These are phyloP conservation scores for Megaceryle maxima DNA, from an alignment of 2,113 vertebrate species.

Conservation along the genomic window DNA sequence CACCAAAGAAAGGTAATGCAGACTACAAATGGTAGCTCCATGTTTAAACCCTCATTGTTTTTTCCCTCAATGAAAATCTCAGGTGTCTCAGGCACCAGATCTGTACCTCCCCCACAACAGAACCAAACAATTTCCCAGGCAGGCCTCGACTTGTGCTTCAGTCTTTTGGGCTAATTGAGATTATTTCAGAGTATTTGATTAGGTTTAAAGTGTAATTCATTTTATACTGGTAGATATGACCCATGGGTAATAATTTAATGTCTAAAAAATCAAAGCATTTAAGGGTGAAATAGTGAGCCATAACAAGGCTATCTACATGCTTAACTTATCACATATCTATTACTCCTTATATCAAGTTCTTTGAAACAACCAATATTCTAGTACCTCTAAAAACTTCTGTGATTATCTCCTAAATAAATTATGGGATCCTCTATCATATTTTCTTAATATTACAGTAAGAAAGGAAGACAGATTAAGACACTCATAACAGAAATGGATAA, in stretches of 20 bases:
- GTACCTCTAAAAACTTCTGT: neutral
- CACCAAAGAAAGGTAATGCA: neutral
- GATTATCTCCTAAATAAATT: neutral
- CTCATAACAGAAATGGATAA: neutral
- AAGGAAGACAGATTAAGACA: neutral
- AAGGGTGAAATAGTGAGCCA: neutral
- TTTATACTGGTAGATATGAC: neutral
- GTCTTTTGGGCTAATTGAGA: neutral
- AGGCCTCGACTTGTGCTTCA: neutral
- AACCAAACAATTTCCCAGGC: neutral
- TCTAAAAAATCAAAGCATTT: neutral
- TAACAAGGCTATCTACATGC: neutral
- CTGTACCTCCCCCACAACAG: neutral
- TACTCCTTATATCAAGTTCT: neutral
- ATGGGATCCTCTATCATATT: neutral
- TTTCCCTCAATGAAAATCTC: neutral
- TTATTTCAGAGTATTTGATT: neutral
- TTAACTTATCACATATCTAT: neutral
- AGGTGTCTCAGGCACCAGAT: neutral
- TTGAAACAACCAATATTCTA: neutral
- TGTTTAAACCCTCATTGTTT: neutral
- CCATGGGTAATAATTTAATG: neutral
- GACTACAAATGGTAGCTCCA: neutral
- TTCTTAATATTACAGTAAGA: neutral
- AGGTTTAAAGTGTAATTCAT: neutral